Base-by-base conservation (phyloP, 2,888 invertebrate species). In the Heteromyza rotundicornis region DNA sequence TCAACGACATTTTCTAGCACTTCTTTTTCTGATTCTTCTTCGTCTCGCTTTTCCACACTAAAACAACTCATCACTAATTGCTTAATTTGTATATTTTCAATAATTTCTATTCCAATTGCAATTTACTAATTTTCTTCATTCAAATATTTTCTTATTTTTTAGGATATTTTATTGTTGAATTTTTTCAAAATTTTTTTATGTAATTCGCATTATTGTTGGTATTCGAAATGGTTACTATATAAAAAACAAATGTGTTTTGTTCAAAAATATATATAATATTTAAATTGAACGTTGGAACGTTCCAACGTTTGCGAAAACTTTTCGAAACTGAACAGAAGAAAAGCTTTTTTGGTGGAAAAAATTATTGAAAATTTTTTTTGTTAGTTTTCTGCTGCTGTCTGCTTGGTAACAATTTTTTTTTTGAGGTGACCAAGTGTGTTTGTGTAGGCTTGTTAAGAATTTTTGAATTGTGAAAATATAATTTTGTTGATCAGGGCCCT, bases 281-380 rank as follows among this genome's bases (percentile, higher is more conserved):
- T n/a, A n/a, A n/a, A 64, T 61, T 68, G 49, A 5, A 24, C 49
- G 54, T n/a, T n/a, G n/a, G n/a, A 44, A 60, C 67, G 77, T 67
- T 73, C 71, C 69, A 73, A 71, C 69, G 68, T 72, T 72, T 72
- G 72, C 69, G 70, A 76, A 80, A 78, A 75, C 77, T 70, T 73
- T 76, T 70, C 66, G 60, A 77, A 79, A 79, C 79, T 80, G 64
- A 74, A 75, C 67, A 54, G 64, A 63, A 62, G 63, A 73, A 70
- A 68, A 69, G 71, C 71, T 57, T 50, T 57, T 66, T 61, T 59
- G 59, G 59, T 64, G 65, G 68, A 70, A 70, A 50, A 75, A 78
- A 72, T 76, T 76, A 76, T 73, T 70, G 74, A 72, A 74, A 64
- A 69, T 72, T 70, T 67, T 74, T 68, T 70, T 63, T n/a, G 40